These are phyloP conservation scores for Gandaritis pyraliata DNA, from an alignment of 2,888 invertebrate genomes.

Conservation along the genomic window DNA sequence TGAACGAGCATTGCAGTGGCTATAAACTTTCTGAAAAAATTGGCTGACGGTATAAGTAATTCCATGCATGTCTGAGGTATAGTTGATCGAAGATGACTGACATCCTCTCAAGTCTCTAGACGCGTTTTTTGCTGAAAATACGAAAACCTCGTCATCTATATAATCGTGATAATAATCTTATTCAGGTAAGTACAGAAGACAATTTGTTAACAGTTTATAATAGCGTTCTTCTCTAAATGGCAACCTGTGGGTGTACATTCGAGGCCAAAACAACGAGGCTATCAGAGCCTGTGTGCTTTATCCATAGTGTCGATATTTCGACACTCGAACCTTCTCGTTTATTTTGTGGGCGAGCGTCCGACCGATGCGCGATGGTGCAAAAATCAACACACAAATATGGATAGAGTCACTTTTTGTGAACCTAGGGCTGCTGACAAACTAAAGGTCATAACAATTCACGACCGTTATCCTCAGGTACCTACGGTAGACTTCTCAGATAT, in stretches of 20 bases:
- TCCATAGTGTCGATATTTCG: neutral
- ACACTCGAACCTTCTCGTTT: neutral
- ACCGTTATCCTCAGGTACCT: neutral
- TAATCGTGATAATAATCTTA: too few species aligned
- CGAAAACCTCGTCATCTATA: too few species aligned
- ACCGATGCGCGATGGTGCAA: slow-evolving; percentile 25
- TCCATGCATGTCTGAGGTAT: too few species aligned
- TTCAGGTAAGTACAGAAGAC: too few species aligned
- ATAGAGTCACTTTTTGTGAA: too few species aligned
- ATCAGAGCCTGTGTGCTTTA: too few species aligned
- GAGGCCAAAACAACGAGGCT: slow-evolving; percentile 65
- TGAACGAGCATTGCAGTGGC: neutral
- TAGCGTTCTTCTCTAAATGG: slow-evolving; percentile 49
- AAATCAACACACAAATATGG: slow-evolving; percentile 1
- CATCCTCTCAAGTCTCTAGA: too few species aligned
- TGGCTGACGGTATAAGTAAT: too few species aligned
- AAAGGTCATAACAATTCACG: neutral
- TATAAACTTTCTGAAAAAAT: too few species aligned
- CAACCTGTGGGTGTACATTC: slow-evolving; percentile 67
- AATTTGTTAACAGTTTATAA: slow-evolving; percentile 27
- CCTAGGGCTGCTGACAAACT: neutral
- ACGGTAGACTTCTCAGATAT: neutral
- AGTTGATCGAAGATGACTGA: too few species aligned
- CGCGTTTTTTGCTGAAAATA: too few species aligned
- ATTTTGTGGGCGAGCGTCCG: slow-evolving; percentile 34